Conservation (phyloP, 1,140 invertebrate genomes). For the Trachymyrmex septentrionalis region DNA sequence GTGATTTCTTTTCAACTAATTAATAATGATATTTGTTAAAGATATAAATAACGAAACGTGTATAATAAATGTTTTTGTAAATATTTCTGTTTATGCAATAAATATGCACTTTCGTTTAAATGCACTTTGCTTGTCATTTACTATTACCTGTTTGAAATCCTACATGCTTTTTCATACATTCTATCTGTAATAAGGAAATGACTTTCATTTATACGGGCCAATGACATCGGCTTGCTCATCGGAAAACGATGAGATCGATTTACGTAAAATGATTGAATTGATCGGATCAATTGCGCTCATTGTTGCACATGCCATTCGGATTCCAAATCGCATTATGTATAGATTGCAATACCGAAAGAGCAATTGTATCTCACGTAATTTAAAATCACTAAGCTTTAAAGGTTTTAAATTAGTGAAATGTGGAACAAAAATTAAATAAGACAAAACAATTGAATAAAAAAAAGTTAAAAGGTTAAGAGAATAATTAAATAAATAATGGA, state of each 20-base stretch:
- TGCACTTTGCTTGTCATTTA: neutral
- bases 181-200: conserved; percentile 3
- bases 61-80: neutral
- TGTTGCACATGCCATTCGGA: conserved; percentile 8
- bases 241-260: conserved; percentile 30
- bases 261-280: conserved; percentile 19
- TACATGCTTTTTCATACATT: neutral
- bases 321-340: neutral
- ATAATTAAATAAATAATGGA: neutral
- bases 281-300: conserved; percentile 30
- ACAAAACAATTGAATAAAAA: neutral
- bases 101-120: conserved; percentile 8
- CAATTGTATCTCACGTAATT: conserved; percentile 1
- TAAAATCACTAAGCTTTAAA: neutral
- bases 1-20: neutral
- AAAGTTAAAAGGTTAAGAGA: neutral
- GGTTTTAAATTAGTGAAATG: neutral
- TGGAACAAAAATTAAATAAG: neutral
- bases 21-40: neutral
- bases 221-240: conserved; percentile 24
- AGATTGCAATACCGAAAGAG: neutral
- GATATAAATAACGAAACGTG: neutral
- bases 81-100: neutral
- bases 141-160: neutral
- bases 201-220: conserved; percentile 40